Evolutionary conservation across 2,888 invertebrate genomes (phyloP).

Genomic region (Octonoba sinensis): DNA sequence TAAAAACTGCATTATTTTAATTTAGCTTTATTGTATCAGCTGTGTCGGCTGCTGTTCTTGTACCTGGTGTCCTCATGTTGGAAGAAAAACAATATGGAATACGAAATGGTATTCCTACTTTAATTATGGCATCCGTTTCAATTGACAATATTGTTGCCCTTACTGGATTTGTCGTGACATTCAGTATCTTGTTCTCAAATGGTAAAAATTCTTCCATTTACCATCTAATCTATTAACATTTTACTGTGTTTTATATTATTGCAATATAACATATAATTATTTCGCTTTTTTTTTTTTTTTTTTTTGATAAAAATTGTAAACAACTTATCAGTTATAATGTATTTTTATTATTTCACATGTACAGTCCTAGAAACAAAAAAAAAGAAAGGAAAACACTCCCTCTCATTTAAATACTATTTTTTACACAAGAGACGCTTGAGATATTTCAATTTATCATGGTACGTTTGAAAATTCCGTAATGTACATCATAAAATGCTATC

Average conservation of each 20-base stretch:
- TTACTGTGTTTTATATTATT: no score
- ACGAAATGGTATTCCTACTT: constrained; percentile 71
- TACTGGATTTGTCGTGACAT: constrained; percentile 71
- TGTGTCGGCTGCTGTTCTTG: constrained; percentile 73
- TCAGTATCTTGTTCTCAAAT: constrained; percentile 69
- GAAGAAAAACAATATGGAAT: constrained; percentile 70
- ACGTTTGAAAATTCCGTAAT: no score
- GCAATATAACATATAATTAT: not conserved
- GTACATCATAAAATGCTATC: no score
- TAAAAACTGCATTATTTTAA: not conserved
- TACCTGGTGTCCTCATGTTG: constrained; percentile 71
- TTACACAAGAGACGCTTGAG: no score
- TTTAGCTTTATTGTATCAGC: constrained; percentile 69
- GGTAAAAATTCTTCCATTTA: constrained; percentile 1
- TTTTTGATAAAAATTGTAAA: no score
- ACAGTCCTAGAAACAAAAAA: no score
- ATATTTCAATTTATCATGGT: no score
- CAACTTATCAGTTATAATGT: no score
- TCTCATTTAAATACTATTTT: no score
- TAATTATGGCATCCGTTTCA: constrained; percentile 73
- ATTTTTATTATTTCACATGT: no score
- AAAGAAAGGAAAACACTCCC: no score
- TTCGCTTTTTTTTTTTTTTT: not conserved
- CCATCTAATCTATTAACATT: not conserved
- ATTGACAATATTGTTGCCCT: constrained; percentile 73